Base-by-base conservation (phyloP, 2,113 vertebrate genomes). In the Bujurquina vittata region DNA sequence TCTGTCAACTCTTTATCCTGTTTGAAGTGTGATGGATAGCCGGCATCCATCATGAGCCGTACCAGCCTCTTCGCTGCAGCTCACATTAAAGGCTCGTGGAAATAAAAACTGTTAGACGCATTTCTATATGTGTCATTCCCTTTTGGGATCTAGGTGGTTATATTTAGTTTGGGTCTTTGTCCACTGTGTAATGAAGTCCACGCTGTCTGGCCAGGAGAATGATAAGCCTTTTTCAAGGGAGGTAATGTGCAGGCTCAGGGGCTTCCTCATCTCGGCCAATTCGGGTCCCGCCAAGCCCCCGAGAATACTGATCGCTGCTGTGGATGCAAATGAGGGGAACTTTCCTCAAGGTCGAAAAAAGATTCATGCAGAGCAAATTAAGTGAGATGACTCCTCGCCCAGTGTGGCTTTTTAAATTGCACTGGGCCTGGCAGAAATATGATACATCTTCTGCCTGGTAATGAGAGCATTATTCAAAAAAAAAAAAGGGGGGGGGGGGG, bases 241-340 rank as follows among this genome's bases (percentile, higher is more conserved):
- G 57, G 78, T 90, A 85, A 89, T 77, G 87, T 90, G 76, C 78
- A 77, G 62, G 84, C 90, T 88, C 79, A 15, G 76, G 84, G 84
- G 84, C 87, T 82, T 72, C 82, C 85, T 86, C 83, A 77, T 90
- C 84, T 77, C 54, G 33, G 79, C 69, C 81, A n/a, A 72, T 76
- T 77, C 55, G 26, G 79, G 84, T 80, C 84, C 77, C 31, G n/a
- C 35, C 7, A 37, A 81, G 62, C 88, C 89, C 83, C 46, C 1
- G 86, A 84, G 88, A 93, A 88, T 87, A 75, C 80, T 37, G 86
- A 92, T 88, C 84, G 78, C 77, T 81, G 90, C 87, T 81, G 73
- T 17, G 46, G 81, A 94, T 94, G 93, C 84, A 91, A 93, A 94
- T 93, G 77, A 94, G 85, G 79, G 18, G 29, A 87, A 86, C 86